Base-by-base conservation (phyloP, 2,797 vertebrate genomes). In the Leuciscus waleckii region DNA sequence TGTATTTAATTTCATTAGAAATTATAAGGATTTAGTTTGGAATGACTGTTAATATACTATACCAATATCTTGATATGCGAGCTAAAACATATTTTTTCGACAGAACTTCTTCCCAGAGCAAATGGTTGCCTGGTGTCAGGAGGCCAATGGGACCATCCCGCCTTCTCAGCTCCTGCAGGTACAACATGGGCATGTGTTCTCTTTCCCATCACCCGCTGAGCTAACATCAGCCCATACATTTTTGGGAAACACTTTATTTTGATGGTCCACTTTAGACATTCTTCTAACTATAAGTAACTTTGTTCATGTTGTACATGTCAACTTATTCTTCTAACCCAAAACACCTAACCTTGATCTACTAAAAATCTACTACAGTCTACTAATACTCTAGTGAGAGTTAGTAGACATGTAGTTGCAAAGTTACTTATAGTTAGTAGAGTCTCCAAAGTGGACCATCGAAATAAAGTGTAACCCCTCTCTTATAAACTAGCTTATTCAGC, bases 31-130 rank as follows among this genome's bases (percentile, higher is more conserved):
- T 49, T 74, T 23, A 29, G 41, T 79, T 79, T 10, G 37, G n/a
- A 63, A 19, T 63, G 7, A 63, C 41, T 65, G 46, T 46, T 35
- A 35, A 35, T 35, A 35, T 35, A 35, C 35, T 35, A 35, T 35
- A 35, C 13, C 7, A 68, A 17, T 65, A 7, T 7, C 0, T 65
- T 65, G 61, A 32, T 32, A 67, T 35, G 19, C 16, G 74, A 76
- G 32, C 32, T 76, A 37, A 35, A 79, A 46, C 58, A 14, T 39
- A 6, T 74, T 74, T 65, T 63, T 89, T 77, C 54, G 46, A 86
- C 91, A 99, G 98, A 98, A 96, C 94, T 99, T 99, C 93, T 99
- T 99, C 90, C 98, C 98, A 41, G 98, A 99, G 85, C 98, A 99
- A 93, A 99, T 99, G 98, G 97, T 99, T 89, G 96, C 97, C 43